These are phyloP conservation scores for Periophthalmodon schlosseri DNA, from an alignment of 2,113 vertebrate genomes.

Conservation along the genomic window DNA sequence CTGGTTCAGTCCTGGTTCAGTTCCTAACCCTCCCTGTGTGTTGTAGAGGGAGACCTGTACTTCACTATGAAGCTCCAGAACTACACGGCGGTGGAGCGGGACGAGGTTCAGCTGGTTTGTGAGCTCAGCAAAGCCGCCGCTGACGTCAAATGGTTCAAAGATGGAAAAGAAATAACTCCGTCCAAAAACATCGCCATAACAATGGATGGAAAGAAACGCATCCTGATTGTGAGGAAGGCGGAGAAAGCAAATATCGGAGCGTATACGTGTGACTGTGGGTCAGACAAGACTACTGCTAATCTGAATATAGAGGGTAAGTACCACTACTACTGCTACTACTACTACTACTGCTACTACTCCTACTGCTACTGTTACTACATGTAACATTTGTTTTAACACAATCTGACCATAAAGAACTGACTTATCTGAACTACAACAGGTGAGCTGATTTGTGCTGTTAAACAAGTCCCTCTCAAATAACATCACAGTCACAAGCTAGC, in stretches of 20 bases:
- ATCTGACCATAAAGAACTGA: too few species aligned
- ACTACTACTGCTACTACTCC: not conserved
- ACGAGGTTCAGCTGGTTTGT: constrained; percentile 91
- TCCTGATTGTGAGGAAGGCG: constrained; percentile 88
- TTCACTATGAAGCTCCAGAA: constrained; percentile 95
- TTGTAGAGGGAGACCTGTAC: constrained; percentile 92
- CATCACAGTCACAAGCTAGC: too few species aligned
- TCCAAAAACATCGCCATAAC: constrained; percentile 88
- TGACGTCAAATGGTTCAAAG: constrained; percentile 95
- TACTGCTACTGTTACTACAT: not conserved
- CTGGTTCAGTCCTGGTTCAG: too few species aligned
- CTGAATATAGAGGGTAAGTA: constrained; percentile 90
- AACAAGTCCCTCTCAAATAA: too few species aligned
- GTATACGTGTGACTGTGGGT: constrained; percentile 94
- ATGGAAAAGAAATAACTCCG: constrained; percentile 88
- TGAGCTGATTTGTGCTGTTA: too few species aligned
- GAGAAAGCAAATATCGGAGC: constrained; percentile 90
- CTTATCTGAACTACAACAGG: too few species aligned
- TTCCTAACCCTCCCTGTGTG: not conserved
- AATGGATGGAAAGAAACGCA: constrained; percentile 88
- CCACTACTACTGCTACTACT: too few species aligned
- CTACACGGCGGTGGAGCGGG: constrained; percentile 94
- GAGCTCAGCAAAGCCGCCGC: constrained; percentile 92
- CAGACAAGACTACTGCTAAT: constrained; percentile 90
- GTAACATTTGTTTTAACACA: too few species aligned